Base-by-base conservation (phyloP, 2,888 invertebrate species). In the Teinopalpus imperialis region DNA sequence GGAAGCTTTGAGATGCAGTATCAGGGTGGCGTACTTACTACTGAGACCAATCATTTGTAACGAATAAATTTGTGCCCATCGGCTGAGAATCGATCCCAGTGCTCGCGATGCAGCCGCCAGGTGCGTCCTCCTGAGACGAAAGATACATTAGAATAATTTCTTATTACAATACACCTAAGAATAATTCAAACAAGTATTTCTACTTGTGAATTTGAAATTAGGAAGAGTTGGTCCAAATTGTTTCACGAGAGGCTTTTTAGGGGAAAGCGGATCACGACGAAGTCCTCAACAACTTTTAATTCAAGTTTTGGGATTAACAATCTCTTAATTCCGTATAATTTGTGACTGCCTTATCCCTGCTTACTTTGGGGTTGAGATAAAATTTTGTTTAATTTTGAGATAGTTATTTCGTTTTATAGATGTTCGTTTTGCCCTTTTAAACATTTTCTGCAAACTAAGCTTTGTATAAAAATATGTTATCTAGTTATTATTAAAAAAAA, bases 271-370 rank as follows among this genome's bases (percentile, higher is more conserved):
- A 29, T 40, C 34, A 14, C 27, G 7, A 27, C 45, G 26, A 39
- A 40, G 21, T 40, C 9, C 29, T 12, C 31, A 21, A 32, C 34
- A 40, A 46, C 40, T 40, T 40, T 29, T 46, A 40, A 46, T 46
- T 39, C 45, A 46, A 46, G 45, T 46, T 46, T 46, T 13, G 29
- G 40, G 40, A 35, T 46, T 46, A 46, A 40, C 45, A 46, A 40
- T 40, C 34, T 40, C 40, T 46, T 46, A 35, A 46, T 34, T 16
- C 27, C 14, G 45, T 34, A 46, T 46, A 40, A 40, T 40, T 46
- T 46, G 21, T 29, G 40, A 34, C 40, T 34, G 26, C 39, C 32
- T 40, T 40, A 29, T 29, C 27, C 21, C 12, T 39, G 32, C 45
- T 26, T 29, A 34, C 14, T 40, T 29, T 40, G 34, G 23, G 45